Evolutionary conservation across 92 coral and sea anemone genomes (phyloP).

Genomic region (Pocillopora grandis): DNA sequence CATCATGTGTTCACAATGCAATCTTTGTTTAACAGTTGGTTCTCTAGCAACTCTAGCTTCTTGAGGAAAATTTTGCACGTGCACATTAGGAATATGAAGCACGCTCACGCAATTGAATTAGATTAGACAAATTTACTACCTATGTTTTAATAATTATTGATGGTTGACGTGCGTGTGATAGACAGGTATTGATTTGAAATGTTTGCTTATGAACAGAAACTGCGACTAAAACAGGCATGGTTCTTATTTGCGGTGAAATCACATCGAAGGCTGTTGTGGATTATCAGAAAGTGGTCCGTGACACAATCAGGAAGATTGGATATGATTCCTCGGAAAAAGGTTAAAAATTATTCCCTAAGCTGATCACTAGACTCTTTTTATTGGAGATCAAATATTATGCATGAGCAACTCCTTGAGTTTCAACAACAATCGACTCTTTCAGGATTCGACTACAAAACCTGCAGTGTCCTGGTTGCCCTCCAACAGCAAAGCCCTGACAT

Average conservation of each 20-base stretch:
- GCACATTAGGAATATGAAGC: too few relatives aligned
- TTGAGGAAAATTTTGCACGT: too few relatives aligned
- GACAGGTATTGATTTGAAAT: background rate
- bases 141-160: too few relatives aligned
- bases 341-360: background rate
- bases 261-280: conserved; percentile 88
- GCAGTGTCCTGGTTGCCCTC: conserved; percentile 96
- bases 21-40: too few relatives aligned
- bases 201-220: conserved; percentile 58
- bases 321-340: conserved; percentile 96
- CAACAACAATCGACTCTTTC: background rate
- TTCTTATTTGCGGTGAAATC: conserved; percentile 91
- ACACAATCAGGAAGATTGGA: conserved; percentile 81
- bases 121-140: too few relatives aligned
- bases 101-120: too few relatives aligned
- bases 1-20: too few relatives aligned
- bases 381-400: background rate
- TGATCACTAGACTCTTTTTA: background rate
- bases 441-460: conserved; percentile 99
- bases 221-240: conserved; percentile 94
- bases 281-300: conserved; percentile 85
- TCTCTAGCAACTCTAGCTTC: too few relatives aligned
- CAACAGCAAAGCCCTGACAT: conserved; percentile 98
- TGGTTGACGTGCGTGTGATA: background rate
- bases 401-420: background rate